Evolutionary conservation across 2,888 invertebrate species (phyloP).

Genomic region (Neoaliturus tenellus): DNA sequence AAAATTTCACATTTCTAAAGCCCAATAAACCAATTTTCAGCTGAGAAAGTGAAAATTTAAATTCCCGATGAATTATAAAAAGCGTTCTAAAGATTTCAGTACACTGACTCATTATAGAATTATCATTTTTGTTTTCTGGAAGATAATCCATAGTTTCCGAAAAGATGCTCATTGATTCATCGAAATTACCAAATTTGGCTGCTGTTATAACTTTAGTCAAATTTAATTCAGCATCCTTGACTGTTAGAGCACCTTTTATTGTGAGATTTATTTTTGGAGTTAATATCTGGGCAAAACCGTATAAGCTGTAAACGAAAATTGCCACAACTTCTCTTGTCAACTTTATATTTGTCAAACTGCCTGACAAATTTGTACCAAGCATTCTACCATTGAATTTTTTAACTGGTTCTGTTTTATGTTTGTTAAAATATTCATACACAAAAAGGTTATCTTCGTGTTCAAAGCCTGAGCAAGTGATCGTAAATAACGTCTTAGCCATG

Average conservation of each 20-base stretch:
- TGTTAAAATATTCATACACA: background rate
- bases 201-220: background rate
- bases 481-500: background rate
- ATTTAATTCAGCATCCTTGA: background rate
- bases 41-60: background rate
- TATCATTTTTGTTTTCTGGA: background rate
- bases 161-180: background rate
- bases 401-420: conserved; percentile 1
- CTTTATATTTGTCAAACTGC: background rate
- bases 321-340: background rate
- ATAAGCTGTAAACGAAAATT: background rate
- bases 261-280: background rate
- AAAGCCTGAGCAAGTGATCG: background rate
- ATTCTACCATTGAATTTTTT: background rate
- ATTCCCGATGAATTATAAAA: background rate
- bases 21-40: background rate
- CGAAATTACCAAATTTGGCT: background rate
- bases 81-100: background rate
- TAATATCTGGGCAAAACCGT: background rate
- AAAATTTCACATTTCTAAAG: background rate
- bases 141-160: background rate
- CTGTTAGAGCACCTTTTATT: background rate
- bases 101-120: background rate
- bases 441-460: background rate
- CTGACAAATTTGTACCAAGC: background rate